These are phyloP conservation scores for Hippocampus zosterae DNA, from an alignment of 2,113 vertebrate species.

Conservation along the genomic window DNA sequence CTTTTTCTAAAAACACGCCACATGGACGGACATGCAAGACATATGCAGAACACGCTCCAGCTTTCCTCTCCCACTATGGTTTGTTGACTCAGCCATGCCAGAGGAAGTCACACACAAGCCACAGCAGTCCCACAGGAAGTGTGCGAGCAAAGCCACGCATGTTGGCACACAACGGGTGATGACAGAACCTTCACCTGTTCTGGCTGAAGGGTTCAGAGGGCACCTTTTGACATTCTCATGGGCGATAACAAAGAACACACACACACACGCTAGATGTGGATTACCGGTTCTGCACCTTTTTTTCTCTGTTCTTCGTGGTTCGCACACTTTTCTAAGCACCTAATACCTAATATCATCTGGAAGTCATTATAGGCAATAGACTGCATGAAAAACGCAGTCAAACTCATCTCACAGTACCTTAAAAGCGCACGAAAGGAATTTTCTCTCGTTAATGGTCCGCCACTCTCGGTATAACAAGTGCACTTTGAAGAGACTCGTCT, in stretches of 20 bases:
- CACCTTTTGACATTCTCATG: conserved; percentile 1
- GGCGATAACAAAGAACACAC: conserved; percentile 33
- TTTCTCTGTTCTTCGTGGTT: conserved; percentile 35
- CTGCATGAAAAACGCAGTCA: not conserved
- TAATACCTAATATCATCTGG: conserved; percentile 34
- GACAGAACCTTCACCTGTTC: conserved; percentile 39
- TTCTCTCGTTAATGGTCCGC: conserved; percentile 61
- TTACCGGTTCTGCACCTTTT: not conserved
- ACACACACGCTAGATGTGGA: not conserved
- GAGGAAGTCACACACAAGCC: conserved; percentile 47
- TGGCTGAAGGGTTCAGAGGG: conserved; percentile 31
- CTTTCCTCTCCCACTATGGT: conserved; percentile 44
- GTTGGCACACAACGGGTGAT: conserved; percentile 21
- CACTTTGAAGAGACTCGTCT: conserved; percentile 55
- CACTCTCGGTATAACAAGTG: conserved; percentile 57
- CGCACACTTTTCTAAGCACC: conserved; percentile 23
- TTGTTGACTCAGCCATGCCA: conserved; percentile 61
- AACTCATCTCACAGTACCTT: conserved; percentile 28
- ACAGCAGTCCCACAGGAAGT: conserved; percentile 39
- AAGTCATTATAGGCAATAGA: not conserved
- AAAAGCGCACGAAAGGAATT: conserved; percentile 63
- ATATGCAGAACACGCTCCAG: conserved; percentile 21
- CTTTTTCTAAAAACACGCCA: conserved; percentile 22
- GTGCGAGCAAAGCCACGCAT: not conserved
- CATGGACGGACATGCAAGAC: not conserved